Evolutionary conservation across 2,888 invertebrate genomes (phyloP), one percentile per base, ranked within the genome.

Genomic region (Andrena hattorfiana): DNA sequence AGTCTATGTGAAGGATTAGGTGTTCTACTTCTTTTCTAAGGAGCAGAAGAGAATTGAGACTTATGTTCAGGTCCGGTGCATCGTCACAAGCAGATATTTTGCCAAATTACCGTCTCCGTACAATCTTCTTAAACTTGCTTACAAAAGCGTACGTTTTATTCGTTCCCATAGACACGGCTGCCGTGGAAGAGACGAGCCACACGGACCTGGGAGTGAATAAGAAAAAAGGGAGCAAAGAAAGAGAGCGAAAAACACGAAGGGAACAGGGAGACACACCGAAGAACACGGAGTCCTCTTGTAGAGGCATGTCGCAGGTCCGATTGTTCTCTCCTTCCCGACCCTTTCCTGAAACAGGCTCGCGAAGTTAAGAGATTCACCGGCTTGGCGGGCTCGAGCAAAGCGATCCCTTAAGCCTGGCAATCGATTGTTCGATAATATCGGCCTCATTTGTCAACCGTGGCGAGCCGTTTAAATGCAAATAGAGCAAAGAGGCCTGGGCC

Each of bases 341-440:
- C 77, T 87, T 84, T 81, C 77, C 81, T 81, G 84, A 85, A 86
- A 76, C 87, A 78, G 81, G 72, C 85, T 83, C 81, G 77, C 83
- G 77, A 72, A 88, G 85, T 87, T 90, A 90, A 91, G 88, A 91
- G 91, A 91, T 91, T 89, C 87, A 85, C 85, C 87, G 82, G 82
- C 77, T 63, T 23, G 75, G 71, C 81, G 81, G 84, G 83, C 84
- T 81, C 77, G 72, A 77, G 84, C 85, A 89, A 89, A 87, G 89
- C 89, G 81, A 90, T 87, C 83, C 81, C 86, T 77, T 63, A 69
- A 72, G 81, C 66, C 83, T 32, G 78, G 79, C 90, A 87, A 91
- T 91, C 92, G 91, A 93, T 93, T 93, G 92, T 92, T 88, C 90
- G 92, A 92, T 92, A 90, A 91, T 91, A 92, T 91, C 92, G 89